Conservation (phyloP, 1,140 invertebrate genomes). For the Drosophila saltans region DNA sequence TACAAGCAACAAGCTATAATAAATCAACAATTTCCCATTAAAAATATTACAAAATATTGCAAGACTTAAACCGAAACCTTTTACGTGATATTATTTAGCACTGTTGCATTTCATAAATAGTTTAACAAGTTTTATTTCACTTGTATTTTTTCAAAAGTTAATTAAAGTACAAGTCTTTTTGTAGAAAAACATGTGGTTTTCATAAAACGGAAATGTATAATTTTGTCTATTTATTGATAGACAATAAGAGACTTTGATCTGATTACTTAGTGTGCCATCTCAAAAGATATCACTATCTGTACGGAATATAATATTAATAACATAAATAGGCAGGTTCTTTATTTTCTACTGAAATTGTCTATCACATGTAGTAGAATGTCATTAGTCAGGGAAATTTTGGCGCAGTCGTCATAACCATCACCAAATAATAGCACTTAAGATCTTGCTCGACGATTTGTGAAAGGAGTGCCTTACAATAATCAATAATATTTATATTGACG, state of each 20-base stretch:
- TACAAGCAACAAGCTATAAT: no score
- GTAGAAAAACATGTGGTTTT: neutral
- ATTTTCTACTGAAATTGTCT: neutral
- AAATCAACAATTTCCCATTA: no score
- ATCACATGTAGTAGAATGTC: neutral
- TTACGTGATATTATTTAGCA: no score
- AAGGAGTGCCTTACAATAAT: constrained; percentile 8
- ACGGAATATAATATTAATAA: constrained; percentile 8
- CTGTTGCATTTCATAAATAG: no score
- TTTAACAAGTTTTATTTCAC: no score
- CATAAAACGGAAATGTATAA: neutral
- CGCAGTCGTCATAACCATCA: constrained; percentile 13
- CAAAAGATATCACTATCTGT: neutral
- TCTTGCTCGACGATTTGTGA: neutral
- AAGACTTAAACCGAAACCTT: no score
- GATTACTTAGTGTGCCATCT: neutral
- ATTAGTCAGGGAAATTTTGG: constrained; percentile 1
- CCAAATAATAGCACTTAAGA: constrained; percentile 12
- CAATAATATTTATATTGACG: constrained; percentile 2
- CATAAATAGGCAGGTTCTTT: constrained; percentile 1
- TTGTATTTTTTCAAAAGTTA: no score
- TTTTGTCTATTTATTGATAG: neutral
- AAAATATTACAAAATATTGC: no score
- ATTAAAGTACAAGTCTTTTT: no score
- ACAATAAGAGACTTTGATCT: neutral